Base-by-base conservation (phyloP, 2,888 invertebrate species). In the Elaeidobius kamerunicus region DNA sequence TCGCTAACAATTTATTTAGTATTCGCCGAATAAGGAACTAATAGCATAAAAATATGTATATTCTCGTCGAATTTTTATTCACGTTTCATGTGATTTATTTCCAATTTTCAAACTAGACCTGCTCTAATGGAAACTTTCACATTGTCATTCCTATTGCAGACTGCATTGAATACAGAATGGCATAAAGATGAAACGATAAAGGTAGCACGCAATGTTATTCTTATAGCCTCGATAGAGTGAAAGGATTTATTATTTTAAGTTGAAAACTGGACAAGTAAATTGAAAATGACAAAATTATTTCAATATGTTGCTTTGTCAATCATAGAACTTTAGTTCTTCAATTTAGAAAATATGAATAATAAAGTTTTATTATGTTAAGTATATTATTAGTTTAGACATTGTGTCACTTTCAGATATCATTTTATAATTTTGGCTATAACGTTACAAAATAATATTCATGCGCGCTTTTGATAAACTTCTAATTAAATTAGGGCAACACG, bases 71-170 rank as follows among this genome's bases (percentile, higher is more conserved):
- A n/a, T n/a, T 43, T 43, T 34, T 19, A 35, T 28, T 43, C 43
- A 50, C 50, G 43, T n/a, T 42, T 41, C 27, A 12, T 41, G 32
- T 38, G 50, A 50, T 50, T 36, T 50, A 50, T 50, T 50, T 49
- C 50, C 35, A 50, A 43, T 50, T 50, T 43, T 50, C 28, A 28
- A 36, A 50, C 43, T 38, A 43, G 43, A 36, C 34, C 43, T 43
- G 12, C 23, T 38, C 34, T 38, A 20, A 50, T 43, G 43, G 50
- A 50, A 50, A 43, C 38, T 43, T 50, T 43, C 27, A 50, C 41
- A 41, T 43, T 50, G 50, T 50, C 35, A 28, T 43, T 43, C 38
- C 43, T 50, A 41, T 50, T 43, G 35, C 50, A 14, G 15, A n/a
- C 50, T 38, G 43, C 50, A 43, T 35, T 43, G 50, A 50, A 50